Evolutionary conservation across 2,113 vertebrate species (phyloP).

Genomic region (Austrofundulus limnaeus): DNA sequence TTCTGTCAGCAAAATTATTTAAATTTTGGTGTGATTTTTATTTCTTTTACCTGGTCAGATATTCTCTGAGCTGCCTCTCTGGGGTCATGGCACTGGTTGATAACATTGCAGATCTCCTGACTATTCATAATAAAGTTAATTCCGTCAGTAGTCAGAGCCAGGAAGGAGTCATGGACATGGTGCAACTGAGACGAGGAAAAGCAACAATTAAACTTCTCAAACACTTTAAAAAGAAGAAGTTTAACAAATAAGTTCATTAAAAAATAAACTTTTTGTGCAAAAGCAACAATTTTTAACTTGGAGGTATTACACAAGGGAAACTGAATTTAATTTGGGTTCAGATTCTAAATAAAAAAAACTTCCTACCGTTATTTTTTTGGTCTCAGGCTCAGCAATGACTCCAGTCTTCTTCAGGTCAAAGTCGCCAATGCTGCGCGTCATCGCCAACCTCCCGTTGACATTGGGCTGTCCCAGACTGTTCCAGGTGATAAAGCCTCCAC

Average conservation of each 20-base stretch:
- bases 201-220: neutral
- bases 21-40: neutral
- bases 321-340: neutral
- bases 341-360: conserved; percentile 36
- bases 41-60: conserved; percentile 88
- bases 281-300: too few relatives aligned
- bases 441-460: conserved; percentile 94
- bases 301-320: too few relatives aligned
- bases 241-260: neutral
- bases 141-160: conserved; percentile 95
- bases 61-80: conserved; percentile 91
- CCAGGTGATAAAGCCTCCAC: conserved; percentile 94
- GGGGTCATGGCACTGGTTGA: conserved; percentile 93
- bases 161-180: conserved; percentile 89
- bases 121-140: conserved; percentile 98
- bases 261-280: too few relatives aligned
- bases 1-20: neutral
- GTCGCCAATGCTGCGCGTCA: conserved; percentile 97
- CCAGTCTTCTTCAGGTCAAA: conserved; percentile 91
- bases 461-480: conserved; percentile 96
- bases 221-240: neutral
- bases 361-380: conserved; percentile 86
- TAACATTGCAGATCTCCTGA: conserved; percentile 95
- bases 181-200: conserved; percentile 80
- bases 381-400: conserved; percentile 95